Base-by-base conservation (phyloP, 2,888 invertebrate species). In the Dyspetes luteomarginatus region DNA sequence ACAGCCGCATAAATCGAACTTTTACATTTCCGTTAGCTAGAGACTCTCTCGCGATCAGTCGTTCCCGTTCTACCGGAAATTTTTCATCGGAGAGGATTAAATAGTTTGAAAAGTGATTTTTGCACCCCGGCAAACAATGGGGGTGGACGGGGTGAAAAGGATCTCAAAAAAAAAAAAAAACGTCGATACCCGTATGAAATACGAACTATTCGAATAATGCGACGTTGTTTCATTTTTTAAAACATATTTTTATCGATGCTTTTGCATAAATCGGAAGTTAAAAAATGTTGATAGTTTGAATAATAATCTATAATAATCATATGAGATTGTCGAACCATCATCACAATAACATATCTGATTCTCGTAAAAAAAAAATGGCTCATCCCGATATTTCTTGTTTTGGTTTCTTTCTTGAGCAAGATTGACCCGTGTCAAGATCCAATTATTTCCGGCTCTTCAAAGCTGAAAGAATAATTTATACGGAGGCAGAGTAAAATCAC, bases 1-100 rank as follows among this genome's bases (percentile, higher is more conserved):
- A 85, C 83, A 68, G 80, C 84, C 84, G 87, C 89, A 89, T 90
- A 90, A 90, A 90, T 90, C 89, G 89, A 90, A 90, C 88, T 90
- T 90, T 90, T 89, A 88, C 89, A 90, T 90, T 90, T 90, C 89
- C 89, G 89, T 85, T 85, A 86, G 86, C 85, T 88, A 87, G 87
- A 86, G 48, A 81, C 58, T 65, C 72, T 50, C 72, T 52, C 52
- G 43, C 52, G 52, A 64, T 73, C 67, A 72, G 45, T 19, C 67
- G 41, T 9, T 41, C 22, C 41, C 36, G 50, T n/a, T 52, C 48
- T 22, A 36, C 48, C 76, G 45, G 77, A 56, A 64, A 64, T 81
- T 74, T 78, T 73, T 73, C 73, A 56, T 69, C 72, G 58, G 36
- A 56, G 64, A 69, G 81, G 81, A 81, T 81, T 81, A 78, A 78